phyloP scores from a whole-genome alignment of 2,797 vertebrate genomes.

The Poecile montanus region DNA sequence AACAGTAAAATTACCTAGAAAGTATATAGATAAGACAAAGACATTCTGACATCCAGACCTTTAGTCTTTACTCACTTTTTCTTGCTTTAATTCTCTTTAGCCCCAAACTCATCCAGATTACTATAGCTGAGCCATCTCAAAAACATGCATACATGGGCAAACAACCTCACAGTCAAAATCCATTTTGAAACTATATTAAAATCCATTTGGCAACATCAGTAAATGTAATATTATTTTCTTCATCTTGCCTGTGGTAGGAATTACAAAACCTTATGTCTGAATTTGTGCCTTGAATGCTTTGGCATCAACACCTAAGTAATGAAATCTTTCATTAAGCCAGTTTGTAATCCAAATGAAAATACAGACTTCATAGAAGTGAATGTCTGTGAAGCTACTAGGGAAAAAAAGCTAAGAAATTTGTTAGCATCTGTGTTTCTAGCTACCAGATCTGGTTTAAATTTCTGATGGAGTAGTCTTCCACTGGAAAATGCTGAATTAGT shows the following conservation, averaged over 20 bases:
- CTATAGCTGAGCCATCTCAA: background rate
- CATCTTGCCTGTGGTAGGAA: background rate
- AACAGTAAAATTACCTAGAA: background rate
- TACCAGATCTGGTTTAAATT: background rate
- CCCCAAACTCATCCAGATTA: background rate
- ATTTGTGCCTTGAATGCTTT: background rate
- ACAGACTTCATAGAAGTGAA: background rate
- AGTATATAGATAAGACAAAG: background rate
- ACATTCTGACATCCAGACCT: background rate
- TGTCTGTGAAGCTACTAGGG: background rate
- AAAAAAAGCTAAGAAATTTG: background rate
- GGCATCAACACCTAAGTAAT: background rate
- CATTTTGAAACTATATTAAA: background rate
- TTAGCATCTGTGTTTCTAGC: background rate
- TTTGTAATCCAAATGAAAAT: background rate
- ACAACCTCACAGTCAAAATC: background rate
- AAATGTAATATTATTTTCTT: background rate
- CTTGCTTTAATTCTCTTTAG: background rate
- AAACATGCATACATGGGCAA: background rate
- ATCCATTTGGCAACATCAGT: background rate
- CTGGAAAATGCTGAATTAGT: conserved; percentile 18
- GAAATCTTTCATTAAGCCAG: background rate
- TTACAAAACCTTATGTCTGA: background rate
- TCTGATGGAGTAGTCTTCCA: background rate
- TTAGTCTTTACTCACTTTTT: background rate